Percentiles rank a stretch among this genome's conserved stretches.
Conservation (phyloP, 2,797 vertebrate species). For the Sebastes trivittatus region DNA sequence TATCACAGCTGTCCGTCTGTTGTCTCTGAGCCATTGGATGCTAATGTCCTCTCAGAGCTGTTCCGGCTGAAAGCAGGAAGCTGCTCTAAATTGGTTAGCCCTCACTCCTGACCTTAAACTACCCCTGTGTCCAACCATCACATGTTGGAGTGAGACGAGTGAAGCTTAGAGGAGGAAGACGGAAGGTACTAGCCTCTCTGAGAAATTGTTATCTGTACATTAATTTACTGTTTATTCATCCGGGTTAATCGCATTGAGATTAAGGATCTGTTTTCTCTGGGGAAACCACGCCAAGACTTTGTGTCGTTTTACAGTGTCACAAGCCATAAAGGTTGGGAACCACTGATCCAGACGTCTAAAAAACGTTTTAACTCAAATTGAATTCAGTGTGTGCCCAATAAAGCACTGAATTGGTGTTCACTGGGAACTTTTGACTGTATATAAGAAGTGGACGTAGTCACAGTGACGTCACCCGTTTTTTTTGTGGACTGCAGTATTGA, state of each 20-base stretch:
- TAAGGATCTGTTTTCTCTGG: not conserved
- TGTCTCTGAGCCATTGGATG: not conserved
- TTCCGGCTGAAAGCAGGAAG: conserved; percentile 16
- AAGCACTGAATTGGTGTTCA: not conserved
- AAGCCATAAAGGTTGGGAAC: not conserved
- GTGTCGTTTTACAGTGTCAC: not conserved
- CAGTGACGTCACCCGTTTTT: too few relatives aligned
- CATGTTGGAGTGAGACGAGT: not conserved
- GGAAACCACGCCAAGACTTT: not conserved
- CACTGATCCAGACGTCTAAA: not conserved
- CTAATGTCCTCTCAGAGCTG: not conserved
- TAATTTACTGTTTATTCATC: not conserved
- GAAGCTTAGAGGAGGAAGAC: not conserved
- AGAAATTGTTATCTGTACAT: not conserved
- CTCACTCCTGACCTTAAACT: conserved; percentile 13
- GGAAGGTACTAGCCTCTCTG: not conserved
- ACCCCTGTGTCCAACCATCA: not conserved
- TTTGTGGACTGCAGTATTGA: too few relatives aligned
- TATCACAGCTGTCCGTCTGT: not conserved
- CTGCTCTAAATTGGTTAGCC: conserved; percentile 40
- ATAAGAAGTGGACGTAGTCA: too few relatives aligned
- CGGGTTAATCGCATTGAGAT: not conserved
- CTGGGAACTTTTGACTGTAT: not conserved
- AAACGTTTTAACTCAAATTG: not conserved
- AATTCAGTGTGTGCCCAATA: not conserved